Conservation (phyloP, 2,797 vertebrate genomes). For the Chaetophractus vellerosus region DNA sequence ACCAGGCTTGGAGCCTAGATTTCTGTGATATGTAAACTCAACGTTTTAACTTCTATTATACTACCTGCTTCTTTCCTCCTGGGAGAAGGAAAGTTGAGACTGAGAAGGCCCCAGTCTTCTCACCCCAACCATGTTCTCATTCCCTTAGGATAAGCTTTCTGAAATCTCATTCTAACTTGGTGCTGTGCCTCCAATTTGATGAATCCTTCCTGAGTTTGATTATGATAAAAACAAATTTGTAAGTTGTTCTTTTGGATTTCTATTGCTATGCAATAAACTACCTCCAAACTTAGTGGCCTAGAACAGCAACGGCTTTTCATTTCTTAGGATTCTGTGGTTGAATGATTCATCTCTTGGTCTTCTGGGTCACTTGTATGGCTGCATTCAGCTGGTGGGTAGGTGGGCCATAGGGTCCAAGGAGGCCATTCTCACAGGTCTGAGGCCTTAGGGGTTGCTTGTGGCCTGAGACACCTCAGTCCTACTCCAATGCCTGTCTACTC, state of each 20-base stretch:
- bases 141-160: not conserved
- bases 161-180: not conserved
- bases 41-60: not conserved
- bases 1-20: not conserved
- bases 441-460: not conserved
- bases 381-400: not conserved
- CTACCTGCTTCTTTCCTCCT: not conserved
- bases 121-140: not conserved
- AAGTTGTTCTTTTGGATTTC: not conserved
- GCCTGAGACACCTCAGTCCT: not conserved
- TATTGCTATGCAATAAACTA: not conserved
- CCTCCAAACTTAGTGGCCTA: not conserved
- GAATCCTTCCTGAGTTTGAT: slow-evolving; percentile 11
- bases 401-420: not conserved
- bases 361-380: not conserved
- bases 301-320: not conserved
- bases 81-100: not conserved
- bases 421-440: not conserved
- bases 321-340: not conserved
- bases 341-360: not conserved
- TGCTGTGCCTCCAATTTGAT: not conserved
- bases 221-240: not conserved
- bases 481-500: not conserved
- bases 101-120: not conserved
- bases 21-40: slow-evolving; percentile 1